Conservation (phyloP, 2,888 invertebrate genomes). For the Cacoxenus indagator region DNA sequence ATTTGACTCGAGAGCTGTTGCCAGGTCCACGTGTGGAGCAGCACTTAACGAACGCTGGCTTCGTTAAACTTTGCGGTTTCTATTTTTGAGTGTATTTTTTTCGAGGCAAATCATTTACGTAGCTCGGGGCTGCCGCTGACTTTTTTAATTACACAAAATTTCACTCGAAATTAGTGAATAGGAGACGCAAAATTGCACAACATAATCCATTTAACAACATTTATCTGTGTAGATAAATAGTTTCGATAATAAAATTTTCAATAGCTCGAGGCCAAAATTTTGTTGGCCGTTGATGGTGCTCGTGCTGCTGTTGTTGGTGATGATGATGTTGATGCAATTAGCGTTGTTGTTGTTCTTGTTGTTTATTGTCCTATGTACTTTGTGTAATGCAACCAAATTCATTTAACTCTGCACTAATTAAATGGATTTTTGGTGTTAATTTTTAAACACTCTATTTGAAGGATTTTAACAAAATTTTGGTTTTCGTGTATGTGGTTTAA, state of each 20-base stretch:
- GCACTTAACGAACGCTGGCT: no score
- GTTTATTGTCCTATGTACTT: constrained; percentile 24
- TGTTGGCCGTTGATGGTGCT: background rate
- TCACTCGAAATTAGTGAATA: background rate
- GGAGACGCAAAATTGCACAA: background rate
- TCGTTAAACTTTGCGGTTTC: no score
- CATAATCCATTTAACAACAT: background rate
- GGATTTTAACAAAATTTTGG: background rate
- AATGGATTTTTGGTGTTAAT: background rate
- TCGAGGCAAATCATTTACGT: no score
- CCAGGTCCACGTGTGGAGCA: background rate
- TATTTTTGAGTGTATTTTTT: no score
- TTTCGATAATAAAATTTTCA: constrained; percentile 57
- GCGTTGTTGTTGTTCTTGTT: constrained; percentile 11
- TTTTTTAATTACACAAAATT: background rate
- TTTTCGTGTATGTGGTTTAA: no score
- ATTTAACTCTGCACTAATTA: constrained; percentile 2
- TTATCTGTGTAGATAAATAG: constrained; percentile 53
- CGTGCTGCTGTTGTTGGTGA: background rate
- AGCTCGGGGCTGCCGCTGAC: background rate
- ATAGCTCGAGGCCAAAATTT: background rate
- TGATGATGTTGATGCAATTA: constrained; percentile 9
- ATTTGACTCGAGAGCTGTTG: background rate
- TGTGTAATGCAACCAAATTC: background rate
- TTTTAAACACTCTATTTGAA: background rate